A percentile compares a stretch with the other conserved stretches of the same genome.
Conservation (phyloP, 2,797 vertebrate species). For the Hypotaenidia philippensis region DNA sequence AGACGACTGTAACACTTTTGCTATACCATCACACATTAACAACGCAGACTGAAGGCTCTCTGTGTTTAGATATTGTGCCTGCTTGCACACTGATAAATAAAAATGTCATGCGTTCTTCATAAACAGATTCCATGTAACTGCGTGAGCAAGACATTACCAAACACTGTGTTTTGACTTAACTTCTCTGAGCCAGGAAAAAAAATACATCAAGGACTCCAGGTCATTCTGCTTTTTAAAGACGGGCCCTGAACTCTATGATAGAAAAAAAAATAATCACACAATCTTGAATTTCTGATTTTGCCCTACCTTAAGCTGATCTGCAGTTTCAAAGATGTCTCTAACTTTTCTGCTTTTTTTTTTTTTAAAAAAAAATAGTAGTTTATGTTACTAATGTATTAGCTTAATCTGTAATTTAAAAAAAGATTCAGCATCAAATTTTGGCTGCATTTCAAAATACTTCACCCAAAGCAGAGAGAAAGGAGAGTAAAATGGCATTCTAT, state of each 20-base stretch:
- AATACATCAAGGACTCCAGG: not conserved
- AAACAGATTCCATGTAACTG: not conserved
- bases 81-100: conserved; percentile 13
- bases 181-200: not conserved
- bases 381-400: not conserved
- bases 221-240: conserved; percentile 1
- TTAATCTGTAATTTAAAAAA: not conserved
- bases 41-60: not conserved
- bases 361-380: not conserved
- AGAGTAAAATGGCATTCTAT: not conserved
- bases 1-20: not conserved
- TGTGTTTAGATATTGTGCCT: not conserved
- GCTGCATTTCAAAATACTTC: not conserved
- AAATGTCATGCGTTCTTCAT: not conserved
- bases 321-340: not conserved
- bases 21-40: fast-evolving
- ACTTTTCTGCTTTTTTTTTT: not conserved
- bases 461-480: not conserved
- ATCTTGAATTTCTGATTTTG: not conserved
- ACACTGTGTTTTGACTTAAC: not conserved
- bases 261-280: not conserved
- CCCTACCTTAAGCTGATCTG: not conserved
- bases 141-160: not conserved
- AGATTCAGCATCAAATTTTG: not conserved
- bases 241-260: not conserved